phyloP scores from a whole-genome alignment of 2,797 vertebrate species.

The Rhabdomys pumilio region DNA sequence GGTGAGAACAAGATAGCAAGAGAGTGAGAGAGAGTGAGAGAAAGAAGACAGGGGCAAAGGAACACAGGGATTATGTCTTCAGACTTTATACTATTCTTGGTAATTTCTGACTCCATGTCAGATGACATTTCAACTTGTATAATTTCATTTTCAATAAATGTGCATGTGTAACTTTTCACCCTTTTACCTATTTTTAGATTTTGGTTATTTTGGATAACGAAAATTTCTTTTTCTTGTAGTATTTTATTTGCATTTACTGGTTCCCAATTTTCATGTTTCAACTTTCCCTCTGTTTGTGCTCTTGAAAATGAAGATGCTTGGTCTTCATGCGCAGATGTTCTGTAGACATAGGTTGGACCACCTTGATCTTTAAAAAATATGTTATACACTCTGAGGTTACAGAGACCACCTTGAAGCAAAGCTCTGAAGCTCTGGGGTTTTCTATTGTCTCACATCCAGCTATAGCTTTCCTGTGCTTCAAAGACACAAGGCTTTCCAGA shows the following conservation, averaged over 20 bases:
- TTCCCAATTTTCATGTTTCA: too few relatives aligned
- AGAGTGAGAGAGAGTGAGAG: not conserved
- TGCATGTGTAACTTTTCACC: not conserved
- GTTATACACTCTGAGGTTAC: not conserved
- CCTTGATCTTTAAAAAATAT: not conserved
- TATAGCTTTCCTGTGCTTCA: not conserved
- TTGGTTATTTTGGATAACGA: not conserved
- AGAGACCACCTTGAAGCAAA: not conserved
- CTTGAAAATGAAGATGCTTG: not conserved
- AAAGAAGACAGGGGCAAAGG: not conserved
- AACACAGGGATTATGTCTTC: not conserved
- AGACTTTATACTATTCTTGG: not conserved
- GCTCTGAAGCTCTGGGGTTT: not conserved
- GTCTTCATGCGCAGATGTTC: not conserved
- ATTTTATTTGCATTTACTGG: too few relatives aligned
- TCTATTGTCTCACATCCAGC: not conserved
- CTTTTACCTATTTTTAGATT: not conserved
- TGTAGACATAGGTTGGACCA: accelerated
- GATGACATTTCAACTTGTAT: not conserved
- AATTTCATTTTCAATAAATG: not conserved
- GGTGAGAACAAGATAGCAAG: not conserved
- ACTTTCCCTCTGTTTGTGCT: not conserved
- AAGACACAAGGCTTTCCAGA: not conserved
- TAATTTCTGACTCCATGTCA: not conserved
- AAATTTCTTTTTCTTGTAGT: too few relatives aligned